Conservation (phyloP, 2,888 invertebrate species). For the Caenorhabditis wallacei region DNA sequence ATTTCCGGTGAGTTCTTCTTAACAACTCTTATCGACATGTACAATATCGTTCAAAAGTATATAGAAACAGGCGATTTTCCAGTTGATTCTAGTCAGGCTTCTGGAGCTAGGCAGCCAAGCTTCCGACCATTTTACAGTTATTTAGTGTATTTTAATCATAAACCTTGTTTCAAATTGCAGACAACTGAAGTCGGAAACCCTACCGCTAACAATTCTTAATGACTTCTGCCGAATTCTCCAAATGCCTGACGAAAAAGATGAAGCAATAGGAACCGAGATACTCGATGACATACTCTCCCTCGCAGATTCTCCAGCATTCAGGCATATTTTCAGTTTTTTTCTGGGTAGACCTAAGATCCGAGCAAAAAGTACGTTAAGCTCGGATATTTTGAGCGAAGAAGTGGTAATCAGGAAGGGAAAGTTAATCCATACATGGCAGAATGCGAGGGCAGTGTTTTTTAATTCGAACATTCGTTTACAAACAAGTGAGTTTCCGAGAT, state of each 20-base stretch:
- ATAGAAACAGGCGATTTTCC: too few relatives aligned
- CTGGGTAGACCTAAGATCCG: slow-evolving; percentile 52
- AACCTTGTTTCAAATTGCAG: slow-evolving; percentile 32
- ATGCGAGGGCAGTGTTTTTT: slow-evolving; percentile 68
- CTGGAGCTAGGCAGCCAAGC: too few relatives aligned
- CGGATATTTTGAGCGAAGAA: slow-evolving; percentile 70
- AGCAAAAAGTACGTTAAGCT: slow-evolving; percentile 46
- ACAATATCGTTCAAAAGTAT: too few relatives aligned
- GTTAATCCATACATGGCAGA: slow-evolving; percentile 69
- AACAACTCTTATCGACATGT: too few relatives aligned
- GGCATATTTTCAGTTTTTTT: slow-evolving; percentile 59
- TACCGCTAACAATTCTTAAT: slow-evolving; percentile 52
- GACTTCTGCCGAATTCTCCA: slow-evolving; percentile 61
- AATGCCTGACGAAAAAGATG: slow-evolving; percentile 53
- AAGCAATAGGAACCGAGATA: neutral
- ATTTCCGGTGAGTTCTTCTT: slow-evolving; percentile 56
- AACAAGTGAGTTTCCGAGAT: slow-evolving; percentile 56
- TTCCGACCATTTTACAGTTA: too few relatives aligned
- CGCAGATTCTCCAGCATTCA: slow-evolving; percentile 58
- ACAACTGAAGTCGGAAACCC: slow-evolving; percentile 59
- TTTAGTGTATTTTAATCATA: too few relatives aligned
- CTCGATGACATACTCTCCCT: slow-evolving; percentile 50
- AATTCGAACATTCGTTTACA: slow-evolving; percentile 72
- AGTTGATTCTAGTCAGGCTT: too few relatives aligned
- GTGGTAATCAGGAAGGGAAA: slow-evolving; percentile 68